A percentile compares a stretch with the other conserved stretches of the same genome.
These are phyloP conservation scores for Trigoniulus corallinus DNA, from an alignment of 1,140 invertebrate species.

Conservation along the genomic window DNA sequence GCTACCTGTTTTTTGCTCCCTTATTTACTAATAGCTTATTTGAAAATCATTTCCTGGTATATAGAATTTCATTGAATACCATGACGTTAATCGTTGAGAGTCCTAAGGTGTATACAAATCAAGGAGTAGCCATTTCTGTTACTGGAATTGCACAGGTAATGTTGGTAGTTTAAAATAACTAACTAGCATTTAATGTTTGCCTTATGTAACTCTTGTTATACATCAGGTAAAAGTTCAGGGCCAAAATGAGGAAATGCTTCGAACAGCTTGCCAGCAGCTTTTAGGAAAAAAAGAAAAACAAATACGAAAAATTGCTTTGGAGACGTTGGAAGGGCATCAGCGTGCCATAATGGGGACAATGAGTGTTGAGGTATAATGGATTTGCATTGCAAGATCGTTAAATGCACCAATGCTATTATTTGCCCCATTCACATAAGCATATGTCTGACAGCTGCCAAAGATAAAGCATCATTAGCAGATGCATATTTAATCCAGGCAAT, in stretches of 20 bases:
- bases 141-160: slow-evolving; percentile 84
- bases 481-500: too few relatives aligned
- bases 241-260: slow-evolving; percentile 90
- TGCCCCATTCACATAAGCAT: too few relatives aligned
- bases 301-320: slow-evolving; percentile 82
- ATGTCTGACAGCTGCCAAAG: too few relatives aligned
- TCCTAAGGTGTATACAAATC: slow-evolving; percentile 73
- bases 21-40: not conserved
- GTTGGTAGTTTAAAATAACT: not conserved
- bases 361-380: slow-evolving; percentile 74
- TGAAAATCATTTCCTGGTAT: not conserved
- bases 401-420: too few relatives aligned
- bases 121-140: slow-evolving; percentile 91
- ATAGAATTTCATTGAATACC: slow-evolving; percentile 80
- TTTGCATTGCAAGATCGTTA: too few relatives aligned
- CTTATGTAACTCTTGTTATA: not conserved
- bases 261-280: slow-evolving; percentile 92
- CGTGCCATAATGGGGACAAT: slow-evolving; percentile 97
- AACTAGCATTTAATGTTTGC: not conserved
- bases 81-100: slow-evolving; percentile 59
- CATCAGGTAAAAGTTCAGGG: slow-evolving; percentile 87
- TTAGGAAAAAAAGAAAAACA: slow-evolving; percentile 76
- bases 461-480: too few relatives aligned
- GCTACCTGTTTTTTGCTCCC: too few relatives aligned
- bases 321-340: slow-evolving; percentile 94